Conservation (phyloP, 1,140 invertebrate species). For the Magallana ariakensis region DNA sequence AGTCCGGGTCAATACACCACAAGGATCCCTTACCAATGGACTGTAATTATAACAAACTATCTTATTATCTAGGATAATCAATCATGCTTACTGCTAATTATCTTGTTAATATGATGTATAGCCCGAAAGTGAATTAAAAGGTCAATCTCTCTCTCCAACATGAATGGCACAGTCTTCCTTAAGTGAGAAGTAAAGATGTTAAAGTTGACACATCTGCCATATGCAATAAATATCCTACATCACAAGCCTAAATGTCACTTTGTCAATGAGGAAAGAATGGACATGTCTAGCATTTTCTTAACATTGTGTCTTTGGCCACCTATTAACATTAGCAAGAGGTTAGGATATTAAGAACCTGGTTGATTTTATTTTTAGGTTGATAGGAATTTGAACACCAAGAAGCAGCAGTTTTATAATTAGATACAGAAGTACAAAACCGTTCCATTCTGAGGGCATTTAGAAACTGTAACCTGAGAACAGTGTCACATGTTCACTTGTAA, state of each 20-base stretch:
- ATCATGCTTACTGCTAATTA: conserved; percentile 12
- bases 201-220: not conserved
- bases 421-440: not conserved
- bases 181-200: not conserved
- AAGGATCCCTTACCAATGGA: conserved; percentile 96
- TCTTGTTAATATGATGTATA: conserved; percentile 23
- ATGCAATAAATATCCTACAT: too few relatives aligned
- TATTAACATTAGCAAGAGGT: too few relatives aligned
- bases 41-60: conserved; percentile 79
- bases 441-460: not conserved
- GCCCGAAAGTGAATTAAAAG: not conserved
- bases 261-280: too few relatives aligned
- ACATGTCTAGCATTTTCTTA: too few relatives aligned
- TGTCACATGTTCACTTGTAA: conserved; percentile 15
- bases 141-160: not conserved
- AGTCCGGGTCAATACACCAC: conserved; percentile 96
- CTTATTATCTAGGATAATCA: not conserved
- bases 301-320: too few relatives aligned
- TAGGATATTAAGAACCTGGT: too few relatives aligned
- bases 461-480: conserved; percentile 31
- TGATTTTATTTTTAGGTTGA: too few relatives aligned
- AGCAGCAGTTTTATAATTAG: not conserved
- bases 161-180: not conserved
- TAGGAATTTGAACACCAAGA: not conserved
- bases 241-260: too few relatives aligned